Evolutionary conservation across 2,888 invertebrate species (phyloP).

Genomic region (Drosophila anomalata): DNA sequence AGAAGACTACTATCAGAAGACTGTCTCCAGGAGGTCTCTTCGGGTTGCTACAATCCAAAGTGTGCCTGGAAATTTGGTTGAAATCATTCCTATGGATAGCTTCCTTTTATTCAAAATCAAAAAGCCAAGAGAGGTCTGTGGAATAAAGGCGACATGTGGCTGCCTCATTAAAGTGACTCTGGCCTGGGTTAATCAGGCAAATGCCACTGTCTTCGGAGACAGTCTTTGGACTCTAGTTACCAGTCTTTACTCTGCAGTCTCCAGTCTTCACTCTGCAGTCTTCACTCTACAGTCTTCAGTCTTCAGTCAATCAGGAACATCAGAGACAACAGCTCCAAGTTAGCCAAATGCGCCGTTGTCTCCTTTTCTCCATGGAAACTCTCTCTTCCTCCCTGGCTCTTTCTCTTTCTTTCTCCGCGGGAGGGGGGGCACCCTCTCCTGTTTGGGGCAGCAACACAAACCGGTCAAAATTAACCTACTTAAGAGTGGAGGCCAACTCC

Average conservation of each 20-base stretch:
- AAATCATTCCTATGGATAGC: no score
- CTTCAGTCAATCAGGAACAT: conserved; percentile 66
- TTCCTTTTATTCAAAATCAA: not conserved
- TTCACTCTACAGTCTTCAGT: conserved; percentile 9
- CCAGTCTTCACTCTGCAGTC: conserved; percentile 16
- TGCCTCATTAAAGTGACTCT: conserved; percentile 68
- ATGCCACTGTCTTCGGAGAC: conserved; percentile 6
- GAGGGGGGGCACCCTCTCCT: not conserved
- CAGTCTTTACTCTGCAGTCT: conserved; percentile 1
- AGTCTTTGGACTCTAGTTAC: conserved; percentile 50
- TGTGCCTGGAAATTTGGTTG: no score
- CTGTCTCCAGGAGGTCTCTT: not conserved
- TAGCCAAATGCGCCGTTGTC: conserved; percentile 62
- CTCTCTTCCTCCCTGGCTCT: conserved; percentile 7
- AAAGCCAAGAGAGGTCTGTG: not conserved
- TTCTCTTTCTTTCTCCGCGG: not conserved
- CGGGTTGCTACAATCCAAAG: no score
- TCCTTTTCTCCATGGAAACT: not conserved
- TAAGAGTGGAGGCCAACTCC: conserved; percentile 52
- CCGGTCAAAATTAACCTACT: conserved; percentile 81
- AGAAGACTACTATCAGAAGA: not conserved
- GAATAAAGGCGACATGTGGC: conserved; percentile 50
- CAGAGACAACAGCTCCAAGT: conserved; percentile 36
- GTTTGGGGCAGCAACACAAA: conserved; percentile 59
- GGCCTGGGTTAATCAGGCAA: conserved; percentile 64